A percentile compares a stretch with the other conserved stretches of the same genome.
phyloP scores from a whole-genome alignment of 1,140 invertebrate genomes.

The Dermatophagoides farinae region DNA sequence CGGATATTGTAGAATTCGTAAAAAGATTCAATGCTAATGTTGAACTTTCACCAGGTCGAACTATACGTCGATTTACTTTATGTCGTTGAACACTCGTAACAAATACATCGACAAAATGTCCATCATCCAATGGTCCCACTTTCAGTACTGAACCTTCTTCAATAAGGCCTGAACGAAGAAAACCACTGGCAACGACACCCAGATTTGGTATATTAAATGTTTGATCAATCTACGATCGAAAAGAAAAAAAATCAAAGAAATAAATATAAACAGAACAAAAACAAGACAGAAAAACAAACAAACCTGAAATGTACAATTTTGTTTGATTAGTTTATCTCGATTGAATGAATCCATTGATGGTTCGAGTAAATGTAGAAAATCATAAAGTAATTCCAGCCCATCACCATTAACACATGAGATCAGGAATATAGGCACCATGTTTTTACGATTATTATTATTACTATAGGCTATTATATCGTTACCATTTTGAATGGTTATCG shows the following conservation, averaged over 20 bases:
- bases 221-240: slow-evolving; percentile 68
- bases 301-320: slow-evolving; percentile 29
- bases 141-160: slow-evolving; percentile 56
- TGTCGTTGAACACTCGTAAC: slow-evolving; percentile 74
- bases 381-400: slow-evolving; percentile 54
- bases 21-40: slow-evolving; percentile 45
- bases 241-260: not conserved
- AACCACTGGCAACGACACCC: slow-evolving; percentile 54
- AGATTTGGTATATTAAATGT: slow-evolving; percentile 54
- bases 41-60: slow-evolving; percentile 72
- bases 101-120: slow-evolving; percentile 50
- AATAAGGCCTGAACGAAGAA: slow-evolving; percentile 58
- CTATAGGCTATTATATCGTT: slow-evolving; percentile 50
- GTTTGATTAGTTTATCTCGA: slow-evolving; percentile 44
- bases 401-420: slow-evolving; percentile 85
- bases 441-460: slow-evolving; percentile 35
- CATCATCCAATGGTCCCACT: slow-evolving; percentile 55
- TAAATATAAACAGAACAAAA: not conserved
- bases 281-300: not conserved
- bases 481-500: slow-evolving; percentile 27
- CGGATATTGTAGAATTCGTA: not conserved
- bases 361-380: slow-evolving; percentile 50
- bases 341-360: slow-evolving; percentile 44
- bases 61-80: slow-evolving; percentile 61
- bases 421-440: slow-evolving; percentile 65